These are phyloP conservation scores for Aethes cnicana DNA, from an alignment of 2,888 invertebrate genomes.

Conservation along the genomic window DNA sequence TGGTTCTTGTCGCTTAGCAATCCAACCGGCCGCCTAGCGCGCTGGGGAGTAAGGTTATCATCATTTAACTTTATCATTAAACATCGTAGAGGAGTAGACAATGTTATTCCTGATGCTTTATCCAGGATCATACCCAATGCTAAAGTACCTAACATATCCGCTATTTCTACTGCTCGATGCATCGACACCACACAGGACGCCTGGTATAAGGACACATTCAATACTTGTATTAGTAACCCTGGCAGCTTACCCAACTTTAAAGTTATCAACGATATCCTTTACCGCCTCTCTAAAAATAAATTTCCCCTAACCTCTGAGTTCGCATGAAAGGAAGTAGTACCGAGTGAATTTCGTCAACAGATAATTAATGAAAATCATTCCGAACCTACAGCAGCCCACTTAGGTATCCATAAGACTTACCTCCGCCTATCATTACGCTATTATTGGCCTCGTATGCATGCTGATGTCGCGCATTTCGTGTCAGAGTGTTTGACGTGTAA, in stretches of 20 bases:
- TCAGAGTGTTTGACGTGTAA: constrained; percentile 27
- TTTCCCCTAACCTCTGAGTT: constrained; percentile 16
- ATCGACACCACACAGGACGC: too few species aligned
- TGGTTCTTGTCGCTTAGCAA: too few species aligned
- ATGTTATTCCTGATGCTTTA: constrained; percentile 23
- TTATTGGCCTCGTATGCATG: constrained; percentile 36
- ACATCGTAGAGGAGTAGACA: constrained; percentile 5
- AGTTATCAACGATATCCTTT: constrained; percentile 19
- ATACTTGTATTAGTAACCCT: constrained; percentile 11
- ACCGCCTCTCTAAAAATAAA: constrained; percentile 23
- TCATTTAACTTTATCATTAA: too few species aligned
- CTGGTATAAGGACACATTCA: not conserved
- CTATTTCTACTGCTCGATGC: too few species aligned
- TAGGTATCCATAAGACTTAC: constrained; percentile 34
- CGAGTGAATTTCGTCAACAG: constrained; percentile 17
- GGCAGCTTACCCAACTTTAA: constrained; percentile 20
- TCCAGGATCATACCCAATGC: constrained; percentile 11
- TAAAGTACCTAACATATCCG: too few species aligned
- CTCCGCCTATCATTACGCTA: constrained; percentile 27
- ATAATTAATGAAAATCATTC: constrained; percentile 27
- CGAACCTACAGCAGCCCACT: constrained; percentile 33
- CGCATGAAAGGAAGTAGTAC: constrained; percentile 36
- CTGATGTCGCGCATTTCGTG: constrained; percentile 31
- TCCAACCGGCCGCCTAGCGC: too few species aligned
- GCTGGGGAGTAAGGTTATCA: too few species aligned